Evolutionary conservation across 37 sponge, comb jelly and placozoan genomes (phyloP).

Genomic region (Corticium candelabrum): DNA sequence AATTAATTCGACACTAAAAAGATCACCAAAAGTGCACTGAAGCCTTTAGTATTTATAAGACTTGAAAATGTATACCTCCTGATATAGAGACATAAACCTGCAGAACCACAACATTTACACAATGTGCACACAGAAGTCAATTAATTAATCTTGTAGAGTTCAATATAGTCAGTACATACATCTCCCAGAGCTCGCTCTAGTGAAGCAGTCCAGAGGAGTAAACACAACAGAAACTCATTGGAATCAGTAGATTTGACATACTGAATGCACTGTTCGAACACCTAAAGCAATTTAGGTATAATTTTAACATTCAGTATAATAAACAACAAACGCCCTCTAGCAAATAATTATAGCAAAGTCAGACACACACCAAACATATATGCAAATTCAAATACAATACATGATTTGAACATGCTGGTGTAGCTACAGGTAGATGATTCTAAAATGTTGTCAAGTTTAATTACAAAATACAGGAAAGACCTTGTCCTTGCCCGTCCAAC

Average conservation of each 20-base stretch:
- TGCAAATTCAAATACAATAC: too few relatives aligned
- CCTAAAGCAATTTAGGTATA: too few relatives aligned
- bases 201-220: conserved; percentile 32
- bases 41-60: too few relatives aligned
- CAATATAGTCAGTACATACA: conserved; percentile 14
- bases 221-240: background rate
- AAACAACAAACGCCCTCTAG: too few relatives aligned
- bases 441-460: too few relatives aligned
- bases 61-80: conserved; percentile 23
- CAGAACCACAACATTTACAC: background rate
- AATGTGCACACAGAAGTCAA: background rate
- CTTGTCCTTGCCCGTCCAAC: conserved; percentile 1
- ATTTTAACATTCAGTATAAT: too few relatives aligned
- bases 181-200: conserved; percentile 68
- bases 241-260: background rate
- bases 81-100: conserved; percentile 51
- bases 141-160: background rate
- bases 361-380: too few relatives aligned
- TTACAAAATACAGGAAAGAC: too few relatives aligned
- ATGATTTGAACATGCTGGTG: too few relatives aligned
- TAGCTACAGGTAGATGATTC: background rate
- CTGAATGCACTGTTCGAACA: conserved; percentile 28
- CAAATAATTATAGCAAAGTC: too few relatives aligned
- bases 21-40: too few relatives aligned
- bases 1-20: too few relatives aligned